Evolutionary conservation across 2,888 invertebrate genomes (phyloP), one percentile per base, ranked within the genome.

Genomic region (Tipula confusa): DNA sequence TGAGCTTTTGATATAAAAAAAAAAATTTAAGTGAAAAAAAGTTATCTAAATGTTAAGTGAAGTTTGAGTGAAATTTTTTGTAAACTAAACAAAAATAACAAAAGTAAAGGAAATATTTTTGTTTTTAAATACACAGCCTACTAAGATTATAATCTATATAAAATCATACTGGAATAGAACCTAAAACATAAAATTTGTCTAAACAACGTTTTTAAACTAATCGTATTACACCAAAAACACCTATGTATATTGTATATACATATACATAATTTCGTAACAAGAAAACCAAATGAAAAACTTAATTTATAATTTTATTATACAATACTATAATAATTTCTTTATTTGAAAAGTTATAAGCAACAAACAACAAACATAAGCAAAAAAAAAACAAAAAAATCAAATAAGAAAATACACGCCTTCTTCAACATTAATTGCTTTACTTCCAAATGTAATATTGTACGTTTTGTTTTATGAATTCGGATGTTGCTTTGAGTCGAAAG

Each of bases 391-490:
- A 9, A 64, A 64, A 24, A 24, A 64, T 64, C 24, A 64, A 64
- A 64, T 64, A 64, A 64, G 64, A 64, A 64, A 64, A 64, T 24
- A 64, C 64, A 64, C 64, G 64, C 64, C 64, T 64, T 64, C 64
- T 64, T 64, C 24, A 64, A 24, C 64, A 64, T 64, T 64, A 64
- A 64, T 64, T 64, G 64, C 64, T 64, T 64, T 64, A 64, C 64
- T 64, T 64, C 24, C n/a, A n/a, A n/a, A n/a, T n/a, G n/a, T n/a
- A n/a, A n/a, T n/a, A n/a, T n/a, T n/a, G n/a, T 24, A 64, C 64
- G 7, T 64, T 64, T 64, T 24, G 24, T 64, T 64, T 24, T 64
- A 64, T 64, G 18, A 64, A 64, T 64, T 64, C 24, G 24, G 64
- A 64, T 64, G 64, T 64, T 64, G 18, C 64, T 64, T 64, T 64